Conservation (phyloP, 2,113 vertebrate genomes). For the Erythrocercus mccallii region DNA sequence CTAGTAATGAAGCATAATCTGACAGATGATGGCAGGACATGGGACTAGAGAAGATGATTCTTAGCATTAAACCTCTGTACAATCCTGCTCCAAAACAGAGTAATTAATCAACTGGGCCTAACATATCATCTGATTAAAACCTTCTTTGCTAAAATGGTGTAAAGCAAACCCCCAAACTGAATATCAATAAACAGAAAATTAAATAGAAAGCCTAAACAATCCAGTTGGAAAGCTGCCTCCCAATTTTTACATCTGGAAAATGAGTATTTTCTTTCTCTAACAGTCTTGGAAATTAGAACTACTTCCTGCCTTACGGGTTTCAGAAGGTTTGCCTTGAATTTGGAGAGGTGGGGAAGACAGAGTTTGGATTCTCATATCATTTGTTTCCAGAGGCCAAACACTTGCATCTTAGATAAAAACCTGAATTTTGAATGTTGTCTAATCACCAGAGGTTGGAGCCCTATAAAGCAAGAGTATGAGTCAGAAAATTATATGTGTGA, state of each 20-base stretch:
- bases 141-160: constrained; percentile 35
- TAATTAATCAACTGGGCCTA: constrained; percentile 54
- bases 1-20: constrained; percentile 52
- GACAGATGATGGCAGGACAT: constrained; percentile 45
- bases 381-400: background rate
- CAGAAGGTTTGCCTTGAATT: background rate
- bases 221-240: background rate
- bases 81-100: constrained; percentile 44
- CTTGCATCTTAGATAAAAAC: background rate
- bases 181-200: background rate
- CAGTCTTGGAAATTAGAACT: background rate
- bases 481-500: background rate
- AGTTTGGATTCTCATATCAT: background rate
- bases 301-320: background rate
- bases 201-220: background rate
- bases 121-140: constrained; percentile 53
- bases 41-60: constrained; percentile 28
- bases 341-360: background rate
- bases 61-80: constrained; percentile 18
- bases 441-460: background rate
- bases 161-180: background rate
- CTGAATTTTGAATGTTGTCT: background rate
- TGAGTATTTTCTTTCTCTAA: background rate
- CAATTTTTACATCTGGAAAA: background rate
- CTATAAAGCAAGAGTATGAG: background rate